A percentile compares a stretch with the other conserved stretches of the same genome.
These are phyloP conservation scores for Amitus sp. DNA, from an alignment of 2,888 invertebrate genomes.

Conservation along the genomic window DNA sequence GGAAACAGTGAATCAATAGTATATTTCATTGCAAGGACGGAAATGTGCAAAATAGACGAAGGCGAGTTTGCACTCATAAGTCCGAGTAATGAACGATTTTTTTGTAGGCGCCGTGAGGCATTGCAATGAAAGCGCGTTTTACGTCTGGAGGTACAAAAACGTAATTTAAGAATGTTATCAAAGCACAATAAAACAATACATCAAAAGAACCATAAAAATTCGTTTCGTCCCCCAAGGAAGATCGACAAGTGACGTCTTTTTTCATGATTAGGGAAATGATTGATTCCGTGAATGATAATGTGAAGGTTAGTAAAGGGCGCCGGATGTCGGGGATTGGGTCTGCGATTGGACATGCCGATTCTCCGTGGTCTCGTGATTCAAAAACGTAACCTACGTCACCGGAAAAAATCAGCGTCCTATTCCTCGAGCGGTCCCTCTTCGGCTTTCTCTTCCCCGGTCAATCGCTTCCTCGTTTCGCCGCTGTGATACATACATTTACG, in stretches of 20 bases:
- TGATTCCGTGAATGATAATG: slow-evolving; percentile 8
- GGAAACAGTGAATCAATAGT: too few relatives aligned
- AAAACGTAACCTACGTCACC: not conserved
- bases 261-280: too few relatives aligned
- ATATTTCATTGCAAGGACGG: too few relatives aligned
- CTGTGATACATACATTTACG: not conserved
- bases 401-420: slow-evolving; percentile 18
- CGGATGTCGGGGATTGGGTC: slow-evolving; percentile 55
- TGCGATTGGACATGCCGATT: slow-evolving; percentile 51
- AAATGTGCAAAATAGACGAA: too few relatives aligned
- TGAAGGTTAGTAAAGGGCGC: slow-evolving; percentile 50
- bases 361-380: slow-evolving; percentile 19
- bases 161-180: too few relatives aligned
- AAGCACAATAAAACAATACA: not conserved
- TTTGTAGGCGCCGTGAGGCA: too few relatives aligned
- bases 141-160: too few relatives aligned
- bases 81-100: too few relatives aligned
- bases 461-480: slow-evolving; percentile 5
- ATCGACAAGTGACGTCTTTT: slow-evolving; percentile 7
- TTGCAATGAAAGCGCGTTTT: too few relatives aligned
- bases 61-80: too few relatives aligned
- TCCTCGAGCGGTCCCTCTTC: slow-evolving; percentile 9
- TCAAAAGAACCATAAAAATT: not conserved
- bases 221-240: too few relatives aligned
- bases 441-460: slow-evolving; percentile 22